These are phyloP conservation scores for Agrotis clavis DNA, from an alignment of 2,888 invertebrate species.

Conservation along the genomic window DNA sequence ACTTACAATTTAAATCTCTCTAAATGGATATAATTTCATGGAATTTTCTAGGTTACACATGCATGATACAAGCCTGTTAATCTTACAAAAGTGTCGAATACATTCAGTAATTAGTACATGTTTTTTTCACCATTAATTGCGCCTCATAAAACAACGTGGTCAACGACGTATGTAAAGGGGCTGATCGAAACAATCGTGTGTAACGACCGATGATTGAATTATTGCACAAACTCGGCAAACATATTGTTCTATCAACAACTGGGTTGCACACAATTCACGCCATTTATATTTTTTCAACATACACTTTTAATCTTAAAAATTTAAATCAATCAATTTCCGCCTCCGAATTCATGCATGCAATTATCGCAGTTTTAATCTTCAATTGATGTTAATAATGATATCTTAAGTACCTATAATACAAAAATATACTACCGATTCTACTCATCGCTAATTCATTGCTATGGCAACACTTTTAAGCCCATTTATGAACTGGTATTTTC, in stretches of 20 bases:
- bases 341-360: conserved; percentile 10
- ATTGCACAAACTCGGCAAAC: conserved; percentile 51
- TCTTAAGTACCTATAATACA: too few species aligned
- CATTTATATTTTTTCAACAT: conserved; percentile 29
- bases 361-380: too few species aligned
- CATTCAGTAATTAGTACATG: not conserved
- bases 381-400: too few species aligned
- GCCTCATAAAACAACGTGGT: conserved; percentile 47
- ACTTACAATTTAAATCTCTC: too few species aligned
- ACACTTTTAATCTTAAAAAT: conserved; percentile 15
- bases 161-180: conserved; percentile 49
- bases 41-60: not conserved
- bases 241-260: conserved; percentile 57
- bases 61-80: not conserved
- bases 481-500: conserved; percentile 15
- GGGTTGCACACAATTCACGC: conserved; percentile 35
- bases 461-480: not conserved
- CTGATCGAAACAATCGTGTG: conserved; percentile 48
- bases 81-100: not conserved
- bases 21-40: too few species aligned
- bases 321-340: conserved; percentile 48
- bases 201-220: conserved; percentile 55
- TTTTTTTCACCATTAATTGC: conserved; percentile 25
- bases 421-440: conserved; percentile 14
- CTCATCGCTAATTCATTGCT: conserved; percentile 14